Base-by-base conservation (phyloP, 2,797 vertebrate genomes). In the Characodon lateralis region DNA sequence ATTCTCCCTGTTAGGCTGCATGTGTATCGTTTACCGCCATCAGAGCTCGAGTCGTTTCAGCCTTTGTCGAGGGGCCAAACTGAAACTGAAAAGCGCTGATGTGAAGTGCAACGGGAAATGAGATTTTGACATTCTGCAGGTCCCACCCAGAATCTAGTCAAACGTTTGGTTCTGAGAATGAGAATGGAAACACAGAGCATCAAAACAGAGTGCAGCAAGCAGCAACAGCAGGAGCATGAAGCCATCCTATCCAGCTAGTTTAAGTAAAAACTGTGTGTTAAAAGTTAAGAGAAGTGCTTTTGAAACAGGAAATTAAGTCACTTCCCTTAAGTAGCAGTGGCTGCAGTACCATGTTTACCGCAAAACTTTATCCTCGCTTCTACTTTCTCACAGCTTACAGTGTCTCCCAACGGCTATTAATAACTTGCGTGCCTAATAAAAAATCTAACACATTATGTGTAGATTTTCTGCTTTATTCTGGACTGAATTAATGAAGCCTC, bases 291-390 rank as follows among this genome's bases (percentile, higher is more conserved):
- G 41, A 90, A 89, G 82, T 87, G 84, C 90, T 92, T 87, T 80
- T 58, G 76, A 90, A 93, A 93, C 88, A 93, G 94, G 93, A 94
- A 92, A 88, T 91, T 46, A 83, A 76, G 77, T 92, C 91, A 94
- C 87, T 92, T 94, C 92, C 91, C 68, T 55, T 55, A 56, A 83
- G 58, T 84, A 78, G 76, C 79, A 65, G 78, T 88, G 77, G 78
- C 78, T 80, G n/a, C 76, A 65, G 77, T 58, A 28, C 26, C 26
- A 24, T 79, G 75, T 87, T 89, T 80, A 86, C 39, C 0, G 16
- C 41, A 22, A 77, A 72, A 56, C 74, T 65, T 79, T 71, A 66
- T 84, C 72, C 55, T 89, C 82, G 78, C 85, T 88, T 93, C 85
- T 89, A 84, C 85, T 88, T 89, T 89, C 14, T 63, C 71, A 72